Evolutionary conservation across 1,140 invertebrate species (phyloP).

Genomic region (Penaeus chinensis): DNA sequence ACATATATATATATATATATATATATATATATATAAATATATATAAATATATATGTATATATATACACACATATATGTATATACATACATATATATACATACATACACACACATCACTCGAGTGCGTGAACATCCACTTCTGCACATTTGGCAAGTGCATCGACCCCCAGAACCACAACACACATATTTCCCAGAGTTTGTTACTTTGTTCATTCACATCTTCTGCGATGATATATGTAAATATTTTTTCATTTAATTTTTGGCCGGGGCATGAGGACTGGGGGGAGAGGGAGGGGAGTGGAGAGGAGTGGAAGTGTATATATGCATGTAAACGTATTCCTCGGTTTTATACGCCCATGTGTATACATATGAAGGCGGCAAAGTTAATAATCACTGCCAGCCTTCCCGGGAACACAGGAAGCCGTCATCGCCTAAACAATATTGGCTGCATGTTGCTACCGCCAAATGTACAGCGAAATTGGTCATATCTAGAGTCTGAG

Average conservation of each 20-base stretch:
- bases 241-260: conserved; percentile 7
- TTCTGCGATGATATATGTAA: not conserved
- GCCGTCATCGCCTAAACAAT: conserved; percentile 22
- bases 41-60: conserved; percentile 17
- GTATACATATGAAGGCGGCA: not conserved
- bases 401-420: not conserved
- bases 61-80: not conserved
- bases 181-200: no score
- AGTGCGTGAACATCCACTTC: no score
- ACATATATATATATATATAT: conserved; percentile 28
- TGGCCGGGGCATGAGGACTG: not conserved
- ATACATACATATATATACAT: not conserved
- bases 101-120: no score
- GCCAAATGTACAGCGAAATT: conserved; percentile 20
- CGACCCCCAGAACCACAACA: no score
- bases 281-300: not conserved
- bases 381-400: conserved; percentile 5
- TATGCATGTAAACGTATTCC: not conserved
- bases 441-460: conserved; percentile 23
- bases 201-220: no score
- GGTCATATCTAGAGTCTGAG: not conserved
- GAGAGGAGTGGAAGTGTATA: not conserved
- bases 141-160: no score
- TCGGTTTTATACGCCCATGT: not conserved
- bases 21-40: conserved; percentile 1